Evolutionary conservation across 2,113 vertebrate genomes (phyloP), one percentile per base, ranked within the genome.

Genomic region (Pundamilia nyererei): DNA sequence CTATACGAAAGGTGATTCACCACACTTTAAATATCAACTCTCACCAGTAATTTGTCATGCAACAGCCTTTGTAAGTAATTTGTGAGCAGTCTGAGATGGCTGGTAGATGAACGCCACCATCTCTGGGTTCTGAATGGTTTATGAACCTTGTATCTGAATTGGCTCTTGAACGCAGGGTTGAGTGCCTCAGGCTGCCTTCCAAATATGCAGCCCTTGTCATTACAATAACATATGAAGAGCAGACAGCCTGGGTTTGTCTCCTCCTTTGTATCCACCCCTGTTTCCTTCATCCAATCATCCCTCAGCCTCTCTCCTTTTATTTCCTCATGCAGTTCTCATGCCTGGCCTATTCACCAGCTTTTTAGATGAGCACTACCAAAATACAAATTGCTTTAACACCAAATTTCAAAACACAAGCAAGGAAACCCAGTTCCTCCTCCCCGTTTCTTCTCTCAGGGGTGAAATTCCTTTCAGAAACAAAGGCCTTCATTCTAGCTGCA

Each of bases 201-300:
- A 82, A 81, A 79, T 80, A 87, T 65, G 53, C 85, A 90, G 89
- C 75, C 62, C 79, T 47, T 65, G 87, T 87, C 87, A 83, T 85
- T 90, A 81, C 42, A 88, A 87, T 68, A 90, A 91, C 89, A 91
- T 83, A 86, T 55, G 84, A 82, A 83, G 65, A 89, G 88, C 62
- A 91, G 84, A 91, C 86, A 88, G 75, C 70, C 79, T 81, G 77
- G 81, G 68, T 88, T 79, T 13, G 45, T 86, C 81, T 87, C 79
- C 58, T 82, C 87, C 89, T 81, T 86, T 51, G 33, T n/a, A 91
- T 87, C 80, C 60, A 60, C 12, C 33, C 49, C 68, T 14, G 79
- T 89, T 86, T 79, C 80, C 72, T 83, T 45, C 13, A 51, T 26
- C 11, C 14, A 89, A 84, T 81, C 81, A 65, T 33, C 31, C 33